A percentile compares a stretch with the other conserved stretches of the same genome.
These are phyloP conservation scores for Lithobates pipiens DNA, from an alignment of 2,797 vertebrate genomes.

Conservation along the genomic window DNA sequence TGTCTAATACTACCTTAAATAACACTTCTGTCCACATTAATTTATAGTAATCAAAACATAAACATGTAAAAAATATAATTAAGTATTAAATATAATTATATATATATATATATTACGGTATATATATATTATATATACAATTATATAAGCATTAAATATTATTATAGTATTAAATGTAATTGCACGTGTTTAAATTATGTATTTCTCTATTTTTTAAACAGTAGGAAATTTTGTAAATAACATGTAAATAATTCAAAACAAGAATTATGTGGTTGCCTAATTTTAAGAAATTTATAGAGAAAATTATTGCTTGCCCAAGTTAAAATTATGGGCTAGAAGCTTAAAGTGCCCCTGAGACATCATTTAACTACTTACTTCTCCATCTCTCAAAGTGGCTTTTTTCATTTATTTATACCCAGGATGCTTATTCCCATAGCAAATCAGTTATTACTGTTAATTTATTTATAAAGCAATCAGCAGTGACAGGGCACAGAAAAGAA, in stretches of 20 bases:
- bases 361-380: constrained; percentile 1
- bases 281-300: constrained; percentile 5
- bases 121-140: too few species aligned
- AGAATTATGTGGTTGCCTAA: constrained; percentile 9
- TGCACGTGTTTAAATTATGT: too few species aligned
- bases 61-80: too few species aligned
- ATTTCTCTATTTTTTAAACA: too few species aligned
- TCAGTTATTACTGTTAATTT: constrained; percentile 47
- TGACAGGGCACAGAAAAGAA: not conserved
- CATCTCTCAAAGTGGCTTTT: not conserved
- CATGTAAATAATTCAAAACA: not conserved
- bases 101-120: too few species aligned
- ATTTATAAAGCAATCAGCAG: constrained; percentile 33
- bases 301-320: constrained; percentile 21
- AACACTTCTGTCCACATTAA: too few species aligned
- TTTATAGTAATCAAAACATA: too few species aligned
- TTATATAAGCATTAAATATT: too few species aligned
- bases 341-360: not conserved
- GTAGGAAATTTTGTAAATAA: too few species aligned
- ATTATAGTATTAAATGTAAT: too few species aligned
- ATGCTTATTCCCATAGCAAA: constrained; percentile 26
- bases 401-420: constrained; percentile 11
- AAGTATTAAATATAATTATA: too few species aligned
- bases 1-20: too few species aligned
- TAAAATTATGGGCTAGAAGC: constrained; percentile 4